Evolutionary conservation across 1,140 invertebrate species (phyloP), one percentile per base, ranked within the genome.

Genomic region (Ditylenchus dipsaci): DNA sequence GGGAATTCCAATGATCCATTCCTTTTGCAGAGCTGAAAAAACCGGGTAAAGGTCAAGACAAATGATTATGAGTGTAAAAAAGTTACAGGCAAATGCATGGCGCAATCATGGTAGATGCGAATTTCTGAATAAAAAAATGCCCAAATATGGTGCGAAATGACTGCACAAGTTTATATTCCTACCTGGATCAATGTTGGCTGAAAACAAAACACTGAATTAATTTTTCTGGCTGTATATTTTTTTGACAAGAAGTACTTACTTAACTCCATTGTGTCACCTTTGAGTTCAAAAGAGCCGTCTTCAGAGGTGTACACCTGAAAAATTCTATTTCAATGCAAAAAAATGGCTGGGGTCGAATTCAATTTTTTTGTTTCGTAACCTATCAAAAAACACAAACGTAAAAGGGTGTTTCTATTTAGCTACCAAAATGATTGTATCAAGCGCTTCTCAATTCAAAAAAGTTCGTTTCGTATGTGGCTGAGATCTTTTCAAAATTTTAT

Each of bases 1-100:
- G 15, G 80, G 81, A 61, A 82, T 79, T 23, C 78, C 63, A 63
- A 81, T 83, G 13, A 81, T 68, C 79, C 80, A 82, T 74, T 81
- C 81, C 80, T 59, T 72, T 82, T 79, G 30, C 80, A 82, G 1
- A 82, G 71, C 73, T 80, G 64, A 65, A 82, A 3, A 38, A 38
- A 11, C 3, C 3, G 33, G 11, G 11, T 3, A 38, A 38, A 72
- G 3, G 8, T 15, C 11, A 17, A 49, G 27, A 30, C 13, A 29
- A 63, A 56, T 5, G 23, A n/a, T n/a, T 23, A 7, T 42, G 53
- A 53, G 56, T 27, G 70, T 68, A 49, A 53, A 53, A 27, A 53
- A 53, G 15, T 53, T 74, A 60, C 69, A 69, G 61, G 67, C n/a
- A 73, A 21, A 61, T 82, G 74, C 61, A 76, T 61, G 63, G 71